These are phyloP conservation scores for Zele albiditarsus DNA, from an alignment of 2,888 invertebrate species.

Conservation along the genomic window DNA sequence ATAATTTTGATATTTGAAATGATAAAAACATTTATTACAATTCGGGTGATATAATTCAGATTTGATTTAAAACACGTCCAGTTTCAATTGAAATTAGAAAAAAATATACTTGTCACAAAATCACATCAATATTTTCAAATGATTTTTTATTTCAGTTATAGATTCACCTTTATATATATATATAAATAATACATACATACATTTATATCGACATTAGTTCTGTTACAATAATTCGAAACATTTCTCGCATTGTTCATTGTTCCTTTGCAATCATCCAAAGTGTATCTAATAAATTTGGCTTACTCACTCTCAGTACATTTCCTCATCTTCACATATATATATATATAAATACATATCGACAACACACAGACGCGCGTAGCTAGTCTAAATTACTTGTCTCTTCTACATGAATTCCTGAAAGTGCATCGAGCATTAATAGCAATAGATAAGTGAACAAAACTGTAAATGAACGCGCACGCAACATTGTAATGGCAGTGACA, in stretches of 20 bases:
- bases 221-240: neutral
- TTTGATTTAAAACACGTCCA: too few species aligned
- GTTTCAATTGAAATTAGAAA: too few species aligned
- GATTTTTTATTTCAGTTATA: too few species aligned
- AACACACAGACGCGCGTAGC: neutral
- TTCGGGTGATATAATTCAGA: too few species aligned
- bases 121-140: too few species aligned
- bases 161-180: too few species aligned
- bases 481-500: constrained; percentile 34
- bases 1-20: too few species aligned
- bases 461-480: constrained; percentile 21
- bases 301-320: neutral
- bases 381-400: neutral
- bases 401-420: neutral
- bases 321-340: neutral
- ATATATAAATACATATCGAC: neutral
- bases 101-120: too few species aligned
- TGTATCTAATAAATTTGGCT: neutral
- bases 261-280: neutral
- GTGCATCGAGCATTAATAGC: neutral
- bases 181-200: too few species aligned
- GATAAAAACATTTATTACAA: too few species aligned
- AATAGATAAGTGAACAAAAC: constrained; percentile 19
- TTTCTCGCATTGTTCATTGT: neutral
- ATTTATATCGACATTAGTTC: neutral